Evolutionary conservation across 2,888 invertebrate genomes (phyloP), one percentile per base, ranked within the genome.

Genomic region (Zeuzera pyrina): DNA sequence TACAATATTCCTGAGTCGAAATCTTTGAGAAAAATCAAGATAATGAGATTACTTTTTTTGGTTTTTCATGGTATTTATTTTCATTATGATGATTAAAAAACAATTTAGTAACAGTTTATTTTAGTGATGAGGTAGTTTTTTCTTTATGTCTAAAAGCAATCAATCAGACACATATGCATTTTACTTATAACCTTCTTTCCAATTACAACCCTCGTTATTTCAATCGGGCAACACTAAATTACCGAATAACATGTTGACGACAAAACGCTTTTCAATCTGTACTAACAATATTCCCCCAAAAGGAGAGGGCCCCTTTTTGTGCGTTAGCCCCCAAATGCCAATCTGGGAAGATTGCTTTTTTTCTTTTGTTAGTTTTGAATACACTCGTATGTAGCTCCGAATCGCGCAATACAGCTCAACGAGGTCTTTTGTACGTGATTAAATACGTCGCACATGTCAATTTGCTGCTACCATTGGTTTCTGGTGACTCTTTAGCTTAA

Each of bases 361-460:
- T 81, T 78, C 81, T 71, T 79, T 83, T 83, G 81, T 83, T 66
- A 73, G 76, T 78, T 74, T 72, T 78, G 77, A 81, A 81, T 81
- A 74, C 71, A 61, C 52, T 52, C 61, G 69, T 62, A 72, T 76
- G 77, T 72, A 55, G 57, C 64, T 60, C 59, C 64, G 64, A 61
- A 53, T 50, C 49, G 53, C 53, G 55, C 53, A 63, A 49, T 49
- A 42, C 42, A 26, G 38, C 54, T 45, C 55, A 47, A 57, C 61
- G 55, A 47, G 61, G 62, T 64, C 70, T 69, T 76, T 83, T 83
- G 79, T 79, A 72, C 68, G 63, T 76, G 79, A 81, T 79, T 81
- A 79, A 81, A 81, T 78, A 70, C 73, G 61, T 55, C 52, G 47
- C 63, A 57, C 47, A 50, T 43, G 48, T 47, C 50, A 51, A 41